Base-by-base conservation (phyloP, 1,140 invertebrate genomes). In the Teleogryllus occipitalis region DNA sequence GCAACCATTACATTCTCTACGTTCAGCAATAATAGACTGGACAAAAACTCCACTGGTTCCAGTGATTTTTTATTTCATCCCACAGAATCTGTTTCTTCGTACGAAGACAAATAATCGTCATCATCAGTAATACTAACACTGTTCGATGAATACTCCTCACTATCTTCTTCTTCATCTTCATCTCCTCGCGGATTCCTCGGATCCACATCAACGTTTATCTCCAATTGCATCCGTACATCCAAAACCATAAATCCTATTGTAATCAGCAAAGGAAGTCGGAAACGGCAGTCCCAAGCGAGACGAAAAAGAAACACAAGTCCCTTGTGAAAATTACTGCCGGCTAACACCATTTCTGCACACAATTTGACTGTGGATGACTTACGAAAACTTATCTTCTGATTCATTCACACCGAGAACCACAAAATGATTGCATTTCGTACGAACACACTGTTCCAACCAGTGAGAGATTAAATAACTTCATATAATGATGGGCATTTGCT, bases 231-330 rank as follows among this genome's bases (percentile, higher is more conserved):
- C 80, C 88, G 85, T 0, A 90, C 85, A 81, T 90, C 89, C 81
- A 90, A 86, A 0, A 88, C 88, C 80, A 90, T 86, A 76, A 90
- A 87, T 7, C 86, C 86, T 47, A 90, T 86, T 8, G 89, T 84
- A 14, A 91, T 86, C 0, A 91, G 83, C 47, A 89, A 84, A 6
- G 90, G 90, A n/a, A 91, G 80, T 76, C 88, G 85, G 75, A 90
- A 84, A 27, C 88, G 86, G 8, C 88, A 88, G 77, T 88, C 86
- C 90, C 90, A 91, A 8, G 89, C 90, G 39, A 91, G 85, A 47
- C 87, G 85, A 21, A 91, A 84, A 83, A 91, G 87, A 76, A 90
- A 90, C 22, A 89, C 81, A 47, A 87, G 80, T 0, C 79, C 78
- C 18, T 74, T 79, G 18, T 82, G 83, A 74, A 80, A 80, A 74